Base-by-base conservation (phyloP, 2,113 vertebrate species). In the Cyanoramphus novaezelandiae region DNA sequence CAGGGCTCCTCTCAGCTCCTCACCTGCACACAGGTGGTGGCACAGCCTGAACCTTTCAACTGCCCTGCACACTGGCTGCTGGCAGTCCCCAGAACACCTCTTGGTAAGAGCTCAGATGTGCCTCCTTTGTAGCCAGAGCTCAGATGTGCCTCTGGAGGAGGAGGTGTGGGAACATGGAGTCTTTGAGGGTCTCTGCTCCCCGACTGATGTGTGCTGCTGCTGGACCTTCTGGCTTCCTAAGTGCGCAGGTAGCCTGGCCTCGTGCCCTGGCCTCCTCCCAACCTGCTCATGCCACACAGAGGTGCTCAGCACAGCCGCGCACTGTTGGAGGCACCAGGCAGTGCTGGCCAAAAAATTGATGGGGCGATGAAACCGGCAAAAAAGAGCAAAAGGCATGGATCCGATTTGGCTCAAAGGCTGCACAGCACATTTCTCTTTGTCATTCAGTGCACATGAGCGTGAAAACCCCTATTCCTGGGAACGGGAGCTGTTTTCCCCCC, bases 271-370 rank as follows among this genome's bases (percentile, higher is more conserved):
- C 44, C 87, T 37, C 3, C 0, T 72, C 52, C 63, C 47, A 49
- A 4, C 18, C 46, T 82, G 57, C 46, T 70, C 9, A 1, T 0
- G 0, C 35, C 2, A 3, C 29, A 11, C 0, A 0, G 62, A 72
- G 9, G 28, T 60, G 67, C 62, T 62, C 59, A 60, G 71, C 86
- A 82, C 39, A 64, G 31, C 14, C 71, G 27, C 21, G n/a, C 37
- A 15, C 62, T 50, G 11, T 59, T 0, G 0, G 79, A 60, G 31
- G 25, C 43, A 31, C 57, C 16, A 53, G 39, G 57, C 13, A 93
- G 13, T 35, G 59, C 44, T 55, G 68, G 25, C 21, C 47, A 77
- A 39, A 75, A 39, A 20, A 1, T 2, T 23, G 49, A 60, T 14
- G 17, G 23, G 7, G 17, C 17, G 17, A 71, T n/a, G 46, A 71